These are phyloP conservation scores for Caprella mutica DNA, from an alignment of 2,888 invertebrate species.

Conservation along the genomic window DNA sequence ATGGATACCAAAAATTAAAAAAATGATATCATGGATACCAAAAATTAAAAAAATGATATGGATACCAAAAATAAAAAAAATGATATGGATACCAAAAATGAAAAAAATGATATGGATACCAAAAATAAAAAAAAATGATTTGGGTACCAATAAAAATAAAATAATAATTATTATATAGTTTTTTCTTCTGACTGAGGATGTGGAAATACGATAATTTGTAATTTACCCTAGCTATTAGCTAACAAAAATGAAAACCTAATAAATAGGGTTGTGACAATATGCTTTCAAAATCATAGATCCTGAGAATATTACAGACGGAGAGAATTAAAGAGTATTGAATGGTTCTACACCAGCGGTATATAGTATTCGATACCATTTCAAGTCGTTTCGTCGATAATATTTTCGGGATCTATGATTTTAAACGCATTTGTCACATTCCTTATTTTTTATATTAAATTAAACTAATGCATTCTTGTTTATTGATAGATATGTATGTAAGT, in stretches of 20 bases:
- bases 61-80: not conserved
- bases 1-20: not conserved
- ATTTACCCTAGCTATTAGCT: not conserved
- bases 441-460: not conserved
- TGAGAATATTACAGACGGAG: too few relatives aligned
- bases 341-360: too few relatives aligned
- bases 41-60: not conserved
- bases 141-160: not conserved
- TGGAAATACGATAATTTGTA: not conserved
- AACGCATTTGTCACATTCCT: not conserved
- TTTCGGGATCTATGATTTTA: too few relatives aligned
- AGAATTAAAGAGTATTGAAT: too few relatives aligned
- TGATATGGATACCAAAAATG: constrained; percentile 7
- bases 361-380: too few relatives aligned
- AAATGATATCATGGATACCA: not conserved
- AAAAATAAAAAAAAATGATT: too few relatives aligned
- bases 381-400: too few relatives aligned
- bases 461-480: not conserved
- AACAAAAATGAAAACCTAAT: too few relatives aligned
- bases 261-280: too few relatives aligned
- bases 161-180: not conserved
- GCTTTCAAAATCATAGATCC: too few relatives aligned
- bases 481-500: not conserved
- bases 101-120: not conserved
- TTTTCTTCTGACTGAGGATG: not conserved